phyloP scores from a whole-genome alignment of 2,797 vertebrate species.

The Ispidina lecontei region DNA sequence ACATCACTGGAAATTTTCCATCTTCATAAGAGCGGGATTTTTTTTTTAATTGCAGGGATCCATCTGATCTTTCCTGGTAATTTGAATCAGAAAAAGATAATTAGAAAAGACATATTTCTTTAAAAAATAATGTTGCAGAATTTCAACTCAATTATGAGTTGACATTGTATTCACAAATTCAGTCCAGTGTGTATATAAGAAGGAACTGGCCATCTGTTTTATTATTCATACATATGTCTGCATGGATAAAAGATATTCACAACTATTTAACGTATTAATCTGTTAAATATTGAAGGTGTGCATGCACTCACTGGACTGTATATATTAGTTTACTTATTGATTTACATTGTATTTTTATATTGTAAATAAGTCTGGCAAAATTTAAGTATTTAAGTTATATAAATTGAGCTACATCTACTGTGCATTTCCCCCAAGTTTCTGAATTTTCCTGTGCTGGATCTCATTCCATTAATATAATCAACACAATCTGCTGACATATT shows the following conservation, averaged over 20 bases:
- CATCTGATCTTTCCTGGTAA: not conserved
- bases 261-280: not conserved
- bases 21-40: not conserved
- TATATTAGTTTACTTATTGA: not conserved
- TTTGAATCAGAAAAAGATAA: not conserved
- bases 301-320: not conserved
- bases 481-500: constrained; percentile 9
- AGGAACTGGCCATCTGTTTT: constrained; percentile 25
- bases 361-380: not conserved
- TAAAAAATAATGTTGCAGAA: not conserved
- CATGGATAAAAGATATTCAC: constrained; percentile 10
- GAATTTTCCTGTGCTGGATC: not conserved
- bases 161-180: not conserved
- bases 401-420: not conserved
- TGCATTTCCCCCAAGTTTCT: not conserved
- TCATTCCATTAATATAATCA: constrained; percentile 17
- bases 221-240: constrained; percentile 5
- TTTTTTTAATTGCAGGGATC: not conserved
- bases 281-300: not conserved
- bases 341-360: not conserved
- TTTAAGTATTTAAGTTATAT: not conserved
- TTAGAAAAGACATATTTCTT: not conserved
- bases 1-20: not conserved
- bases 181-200: not conserved
- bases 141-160: not conserved